These are phyloP conservation scores for Delichon dasypus DNA, from an alignment of 2,797 vertebrate genomes.

Conservation along the genomic window DNA sequence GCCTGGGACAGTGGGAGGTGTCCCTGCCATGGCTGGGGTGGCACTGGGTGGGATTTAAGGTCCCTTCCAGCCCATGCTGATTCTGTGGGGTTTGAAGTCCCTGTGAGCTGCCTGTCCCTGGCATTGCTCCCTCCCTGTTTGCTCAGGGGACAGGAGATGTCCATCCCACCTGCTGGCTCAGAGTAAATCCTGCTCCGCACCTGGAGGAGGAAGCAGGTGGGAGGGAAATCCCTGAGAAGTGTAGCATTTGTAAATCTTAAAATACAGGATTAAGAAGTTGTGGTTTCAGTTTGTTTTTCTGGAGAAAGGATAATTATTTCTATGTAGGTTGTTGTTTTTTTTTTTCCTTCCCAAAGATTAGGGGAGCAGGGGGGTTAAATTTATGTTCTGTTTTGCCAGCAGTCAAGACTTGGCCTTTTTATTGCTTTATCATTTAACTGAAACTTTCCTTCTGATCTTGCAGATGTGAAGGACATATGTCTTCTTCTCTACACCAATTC, in stretches of 20 bases:
- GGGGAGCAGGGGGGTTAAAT: neutral
- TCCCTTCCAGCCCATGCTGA: neutral
- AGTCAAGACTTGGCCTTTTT: neutral
- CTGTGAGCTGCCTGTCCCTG: neutral
- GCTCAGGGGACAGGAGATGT: neutral
- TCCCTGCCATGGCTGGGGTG: neutral
- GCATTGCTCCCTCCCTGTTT: neutral
- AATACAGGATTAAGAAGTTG: neutral
- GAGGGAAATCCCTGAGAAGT: neutral
- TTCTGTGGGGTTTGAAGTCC: neutral
- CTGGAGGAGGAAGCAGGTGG: constrained; percentile 7
- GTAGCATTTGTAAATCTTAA: neutral
- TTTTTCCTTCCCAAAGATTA: neutral
- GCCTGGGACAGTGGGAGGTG: neutral
- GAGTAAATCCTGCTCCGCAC: neutral
- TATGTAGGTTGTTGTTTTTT: neutral
- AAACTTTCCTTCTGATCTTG: neutral
- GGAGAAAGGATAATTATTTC: neutral
- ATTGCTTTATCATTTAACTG: neutral
- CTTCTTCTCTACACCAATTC: neutral
- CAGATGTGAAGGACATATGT: neutral
- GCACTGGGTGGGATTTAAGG: rapidly evolving
- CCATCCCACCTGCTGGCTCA: constrained; percentile 6
- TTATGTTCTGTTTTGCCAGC: neutral
- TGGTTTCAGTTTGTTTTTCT: neutral